Conservation (phyloP, 1,140 invertebrate species). For the Campoletis sonorensis region DNA sequence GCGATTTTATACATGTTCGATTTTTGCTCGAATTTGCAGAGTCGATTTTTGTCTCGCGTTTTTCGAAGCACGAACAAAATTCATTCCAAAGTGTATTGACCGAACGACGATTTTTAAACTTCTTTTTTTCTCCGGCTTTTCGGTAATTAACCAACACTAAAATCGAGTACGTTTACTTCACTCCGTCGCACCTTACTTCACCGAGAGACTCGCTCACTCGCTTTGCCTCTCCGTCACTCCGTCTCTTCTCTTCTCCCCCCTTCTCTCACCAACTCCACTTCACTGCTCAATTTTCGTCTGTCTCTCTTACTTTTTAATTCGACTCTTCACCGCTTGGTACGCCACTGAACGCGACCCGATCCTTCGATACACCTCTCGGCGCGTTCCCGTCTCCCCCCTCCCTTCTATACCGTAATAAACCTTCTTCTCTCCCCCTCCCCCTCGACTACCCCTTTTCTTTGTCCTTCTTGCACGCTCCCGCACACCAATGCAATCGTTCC, state of each 20-base stretch:
- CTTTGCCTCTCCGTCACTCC: constrained; percentile 11
- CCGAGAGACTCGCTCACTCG: constrained; percentile 44
- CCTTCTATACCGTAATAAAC: not conserved
- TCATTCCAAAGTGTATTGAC: too few relatives aligned
- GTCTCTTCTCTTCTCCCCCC: not conserved
- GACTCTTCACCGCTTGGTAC: constrained; percentile 18
- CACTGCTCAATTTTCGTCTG: not conserved
- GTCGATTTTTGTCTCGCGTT: not conserved
- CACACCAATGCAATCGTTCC: not conserved
- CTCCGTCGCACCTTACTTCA: constrained; percentile 58
- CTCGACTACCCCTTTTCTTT: not conserved
- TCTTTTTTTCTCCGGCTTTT: constrained; percentile 32
- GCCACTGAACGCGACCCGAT: constrained; percentile 41
- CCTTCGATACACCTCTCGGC: constrained; percentile 16
- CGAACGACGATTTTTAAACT: not conserved
- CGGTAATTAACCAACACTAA: constrained; percentile 44
- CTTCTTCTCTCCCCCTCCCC: not conserved
- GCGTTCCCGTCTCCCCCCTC: not conserved
- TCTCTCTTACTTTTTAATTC: constrained; percentile 17
- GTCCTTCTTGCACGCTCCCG: not conserved
- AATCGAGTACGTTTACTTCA: constrained; percentile 57
- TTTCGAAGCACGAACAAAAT: not conserved
- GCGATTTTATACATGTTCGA: not conserved
- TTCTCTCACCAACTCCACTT: not conserved
- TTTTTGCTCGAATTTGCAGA: not conserved